Evolutionary conservation across 2,888 invertebrate genomes (phyloP), one percentile per base, ranked within the genome.

Genomic region (Lasiommata megera): DNA sequence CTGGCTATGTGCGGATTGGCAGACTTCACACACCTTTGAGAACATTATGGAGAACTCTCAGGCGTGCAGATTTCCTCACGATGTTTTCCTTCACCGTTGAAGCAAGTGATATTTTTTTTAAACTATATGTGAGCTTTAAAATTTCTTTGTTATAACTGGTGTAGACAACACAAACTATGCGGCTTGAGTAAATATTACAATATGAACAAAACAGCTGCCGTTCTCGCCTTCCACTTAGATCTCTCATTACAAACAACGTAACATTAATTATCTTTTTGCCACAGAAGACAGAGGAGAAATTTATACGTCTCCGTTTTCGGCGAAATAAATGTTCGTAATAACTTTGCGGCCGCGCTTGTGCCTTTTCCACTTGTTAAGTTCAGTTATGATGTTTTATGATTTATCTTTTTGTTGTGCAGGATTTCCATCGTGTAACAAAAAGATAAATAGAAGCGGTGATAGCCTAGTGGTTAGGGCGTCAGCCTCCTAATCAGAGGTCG

Each of bases 191-290:
- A 28, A 7, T 43, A 23, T 12, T 12, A 43, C 23, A 7, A 12
- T 1, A 17, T 3, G 28, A 37, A 37, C n/a, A 23, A 12, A 54
- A 46, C 56, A 59, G 57, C 61, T 57, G 38, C 38, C 36, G 6
- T 43, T 11, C 43, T 54, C 43, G 51, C 47, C 56, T 55, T 72
- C 31, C 52, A 31, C 31, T 52, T 40, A 52, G 41, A 40, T 41
- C 51, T 52, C 52, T 40, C 14, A 52, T 41, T 52, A 41, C 52
- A 80, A 84, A 84, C 80, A 82, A 76, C 79, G 72, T 70, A 79
- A 79, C 82, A 86, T 86, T 84, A 85, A 87, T 86, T 84, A 85
- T 79, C 81, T 85, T 87, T 84, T 83, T 84, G 81, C 79, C 80
- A 78, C 76, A 73, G 71, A 79, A 81, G 82, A 82, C 82, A 74